Conservation (phyloP, 2,888 invertebrate genomes). For the Parasteatoda lunata region DNA sequence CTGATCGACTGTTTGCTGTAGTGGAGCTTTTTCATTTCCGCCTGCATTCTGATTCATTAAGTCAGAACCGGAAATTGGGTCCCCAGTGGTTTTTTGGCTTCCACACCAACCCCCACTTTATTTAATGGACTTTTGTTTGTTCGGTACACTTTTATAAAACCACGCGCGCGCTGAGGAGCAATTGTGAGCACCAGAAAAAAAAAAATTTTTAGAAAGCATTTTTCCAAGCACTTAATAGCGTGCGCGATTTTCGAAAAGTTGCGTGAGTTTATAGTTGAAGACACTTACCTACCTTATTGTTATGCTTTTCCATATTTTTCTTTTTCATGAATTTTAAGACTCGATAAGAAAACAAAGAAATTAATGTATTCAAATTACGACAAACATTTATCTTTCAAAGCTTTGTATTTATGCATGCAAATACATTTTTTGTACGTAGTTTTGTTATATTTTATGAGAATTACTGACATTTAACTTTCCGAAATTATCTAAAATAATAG, state of each 20-base stretch:
- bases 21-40: slow-evolving; percentile 65
- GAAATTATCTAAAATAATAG: too few species aligned
- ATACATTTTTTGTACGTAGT: too few species aligned
- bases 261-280: background rate
- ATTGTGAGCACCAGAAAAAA: slow-evolving; percentile 51
- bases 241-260: background rate
- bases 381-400: too few species aligned
- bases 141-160: slow-evolving; percentile 51
- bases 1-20: slow-evolving; percentile 66
- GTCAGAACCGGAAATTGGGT: slow-evolving; percentile 64
- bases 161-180: slow-evolving; percentile 28
- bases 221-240: slow-evolving; percentile 3
- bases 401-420: too few species aligned
- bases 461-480: too few species aligned
- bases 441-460: too few species aligned
- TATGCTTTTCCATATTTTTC: too few species aligned
- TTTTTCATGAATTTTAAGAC: too few species aligned
- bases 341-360: too few species aligned
- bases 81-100: slow-evolving; percentile 64
- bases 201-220: slow-evolving; percentile 36
- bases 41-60: slow-evolving; percentile 66
- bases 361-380: too few species aligned
- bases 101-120: slow-evolving; percentile 59
- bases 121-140: slow-evolving; percentile 65
- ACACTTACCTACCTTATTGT: too few species aligned